Conservation (phyloP, 2,797 vertebrate genomes). For the Varecia variegata region DNA sequence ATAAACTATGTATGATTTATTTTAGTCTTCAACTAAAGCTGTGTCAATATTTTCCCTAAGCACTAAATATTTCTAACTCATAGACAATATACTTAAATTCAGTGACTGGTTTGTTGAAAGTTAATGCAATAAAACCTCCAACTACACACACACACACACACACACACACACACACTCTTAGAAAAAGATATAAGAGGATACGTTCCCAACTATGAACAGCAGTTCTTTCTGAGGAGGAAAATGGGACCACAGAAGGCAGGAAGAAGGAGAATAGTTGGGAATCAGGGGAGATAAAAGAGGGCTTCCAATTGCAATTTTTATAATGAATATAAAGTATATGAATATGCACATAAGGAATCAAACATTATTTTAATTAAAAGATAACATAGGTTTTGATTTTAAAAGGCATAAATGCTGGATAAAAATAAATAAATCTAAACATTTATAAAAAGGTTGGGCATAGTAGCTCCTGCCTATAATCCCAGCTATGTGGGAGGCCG, state of each 20-base stretch:
- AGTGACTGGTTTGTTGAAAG: conserved; percentile 26
- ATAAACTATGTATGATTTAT: conserved; percentile 63
- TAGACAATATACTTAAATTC: conserved; percentile 62
- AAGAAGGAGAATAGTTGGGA: not conserved
- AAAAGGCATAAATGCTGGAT: not conserved
- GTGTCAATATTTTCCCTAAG: conserved; percentile 72
- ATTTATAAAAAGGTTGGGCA: not conserved
- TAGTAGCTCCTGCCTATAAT: not conserved
- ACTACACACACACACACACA: not conserved
- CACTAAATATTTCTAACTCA: conserved; percentile 63
- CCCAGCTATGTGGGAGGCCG: not conserved
- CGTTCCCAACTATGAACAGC: not conserved
- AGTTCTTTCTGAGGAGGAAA: not conserved
- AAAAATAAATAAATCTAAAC: conserved; percentile 23
- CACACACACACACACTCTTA: not conserved
- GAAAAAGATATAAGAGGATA: not conserved
- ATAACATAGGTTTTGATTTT: not conserved
- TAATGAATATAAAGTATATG: not conserved
- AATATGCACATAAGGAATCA: not conserved
- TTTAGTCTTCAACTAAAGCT: conserved; percentile 66
- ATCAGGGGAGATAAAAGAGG: not conserved
- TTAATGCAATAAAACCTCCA: conserved; percentile 14
- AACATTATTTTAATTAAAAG: conserved; percentile 17
- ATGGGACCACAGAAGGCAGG: not conserved
- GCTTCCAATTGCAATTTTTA: not conserved